These are phyloP conservation scores for Amaurobius ferox DNA, from an alignment of 2,888 invertebrate species.

Conservation along the genomic window DNA sequence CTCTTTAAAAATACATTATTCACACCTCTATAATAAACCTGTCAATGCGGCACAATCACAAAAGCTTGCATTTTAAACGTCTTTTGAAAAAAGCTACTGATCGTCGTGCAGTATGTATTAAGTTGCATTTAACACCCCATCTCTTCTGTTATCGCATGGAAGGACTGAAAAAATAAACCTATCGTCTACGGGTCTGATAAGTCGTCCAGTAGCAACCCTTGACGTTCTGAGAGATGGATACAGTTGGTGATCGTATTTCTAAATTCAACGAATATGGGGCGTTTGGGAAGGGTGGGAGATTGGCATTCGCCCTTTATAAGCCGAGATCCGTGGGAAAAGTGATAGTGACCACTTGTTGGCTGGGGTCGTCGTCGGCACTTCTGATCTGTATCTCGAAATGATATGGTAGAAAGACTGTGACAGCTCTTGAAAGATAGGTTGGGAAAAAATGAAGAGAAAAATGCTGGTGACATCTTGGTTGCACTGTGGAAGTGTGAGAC, in stretches of 20 bases:
- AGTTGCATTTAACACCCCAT: constrained; percentile 1
- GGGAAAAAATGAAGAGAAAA: not conserved
- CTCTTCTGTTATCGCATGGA: not conserved
- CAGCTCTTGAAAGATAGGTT: not conserved
- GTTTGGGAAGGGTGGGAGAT: not conserved
- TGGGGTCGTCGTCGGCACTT: not conserved
- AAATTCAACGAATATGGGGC: constrained; percentile 22
- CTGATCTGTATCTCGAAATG: not conserved
- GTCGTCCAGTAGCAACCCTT: constrained; percentile 22
- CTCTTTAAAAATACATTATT: no score
- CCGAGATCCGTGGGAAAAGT: constrained; percentile 58
- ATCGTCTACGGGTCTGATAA: not conserved
- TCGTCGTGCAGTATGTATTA: not conserved
- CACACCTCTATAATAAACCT: not conserved
- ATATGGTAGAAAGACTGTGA: not conserved
- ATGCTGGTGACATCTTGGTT: no score
- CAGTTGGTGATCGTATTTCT: constrained; percentile 47
- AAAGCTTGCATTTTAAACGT: not conserved
- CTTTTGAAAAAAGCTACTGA: not conserved
- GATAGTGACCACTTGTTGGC: constrained; percentile 32
- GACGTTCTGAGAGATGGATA: constrained; percentile 49
- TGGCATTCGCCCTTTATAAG: not conserved
- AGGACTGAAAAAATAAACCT: not conserved
- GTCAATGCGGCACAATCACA: no score
- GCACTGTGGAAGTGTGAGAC: no score